Evolutionary conservation across 2,888 invertebrate species (phyloP).

Genomic region (Hypercompe scribonia): DNA sequence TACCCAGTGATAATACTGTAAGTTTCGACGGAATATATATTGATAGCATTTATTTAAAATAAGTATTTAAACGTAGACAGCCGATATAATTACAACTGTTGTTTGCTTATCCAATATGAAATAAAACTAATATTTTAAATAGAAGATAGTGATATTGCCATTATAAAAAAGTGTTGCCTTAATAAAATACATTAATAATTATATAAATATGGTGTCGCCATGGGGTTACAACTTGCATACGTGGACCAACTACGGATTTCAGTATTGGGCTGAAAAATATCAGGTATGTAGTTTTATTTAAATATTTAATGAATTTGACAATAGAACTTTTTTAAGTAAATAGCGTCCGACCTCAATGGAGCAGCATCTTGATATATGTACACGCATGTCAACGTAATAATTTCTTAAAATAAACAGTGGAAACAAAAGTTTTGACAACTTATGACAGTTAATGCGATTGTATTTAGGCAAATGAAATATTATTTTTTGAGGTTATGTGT

Average conservation of each 20-base stretch:
- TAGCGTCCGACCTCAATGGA: neutral
- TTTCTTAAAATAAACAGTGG: neutral
- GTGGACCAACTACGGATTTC: slow-evolving; percentile 29
- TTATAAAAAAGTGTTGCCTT: neutral
- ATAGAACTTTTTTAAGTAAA: neutral
- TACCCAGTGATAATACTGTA: slow-evolving; percentile 34
- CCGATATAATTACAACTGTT: slow-evolving; percentile 18
- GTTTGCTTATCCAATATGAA: slow-evolving; percentile 11
- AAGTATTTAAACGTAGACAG: slow-evolving; percentile 41
- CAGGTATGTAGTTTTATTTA: slow-evolving; percentile 37
- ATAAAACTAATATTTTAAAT: slow-evolving; percentile 1
- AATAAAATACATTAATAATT: neutral
- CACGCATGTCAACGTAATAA: neutral
- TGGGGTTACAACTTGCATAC: slow-evolving; percentile 48
- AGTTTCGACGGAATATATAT: slow-evolving; percentile 35
- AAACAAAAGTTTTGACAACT: neutral
- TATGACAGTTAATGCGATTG: neutral
- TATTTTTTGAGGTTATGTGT: neutral
- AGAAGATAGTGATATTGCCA: neutral
- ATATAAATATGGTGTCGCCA: slow-evolving; percentile 44
- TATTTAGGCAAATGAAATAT: neutral
- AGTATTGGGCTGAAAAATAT: slow-evolving; percentile 34
- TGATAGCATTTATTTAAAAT: slow-evolving; percentile 35
- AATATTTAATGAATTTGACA: neutral
- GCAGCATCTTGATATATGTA: neutral